Base-by-base conservation (phyloP, 2,888 invertebrate species). In the Parnassius mnemosyne region DNA sequence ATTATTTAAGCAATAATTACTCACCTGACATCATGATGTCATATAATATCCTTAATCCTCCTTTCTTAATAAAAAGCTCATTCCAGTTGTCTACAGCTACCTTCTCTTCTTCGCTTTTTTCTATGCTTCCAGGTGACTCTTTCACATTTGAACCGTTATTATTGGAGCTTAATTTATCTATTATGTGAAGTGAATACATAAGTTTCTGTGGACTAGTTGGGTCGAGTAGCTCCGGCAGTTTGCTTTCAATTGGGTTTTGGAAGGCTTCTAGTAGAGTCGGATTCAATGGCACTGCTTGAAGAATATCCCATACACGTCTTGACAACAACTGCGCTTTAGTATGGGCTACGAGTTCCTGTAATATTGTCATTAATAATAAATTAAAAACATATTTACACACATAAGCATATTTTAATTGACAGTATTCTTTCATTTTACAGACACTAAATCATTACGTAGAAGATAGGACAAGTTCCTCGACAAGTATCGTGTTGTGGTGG, bases 171-270 rank as follows among this genome's bases (percentile, higher is more conserved):
- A 88, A 74, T 64, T 89, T 90, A 68, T 90, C 90, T 63, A 98
- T 96, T 69, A 98, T 98, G 81, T 98, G 97, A 65, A 98, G 85
- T 0, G 97, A 97, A 81, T 98, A 98, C 97, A 98, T 98, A 59
- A 98, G 93, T 80, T 97, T 97, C 84, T 98, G 98, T 0, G 98
- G 96, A 80, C 97, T 97, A 42, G 94, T 94, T 0, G 97, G 96
- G 87, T 98, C 96, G 11, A 98, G 92, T 1, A 98, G 85, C 70
- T 96, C 95, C 20, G 94, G 93, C 54, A 97, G 84, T 57, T 94
- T 93, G 74, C 92, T 93, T 72, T 94, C 94, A 10, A 86, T 92
- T 3, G 97, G 92, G 72, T 95, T 95, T 79, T 96, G 96, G 79
- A 98, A 97, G 3, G 96, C 96, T 76, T 96, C 94, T 51, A 97